Conservation (phyloP, 2,888 invertebrate genomes). For the Cryptus viduatorius region DNA sequence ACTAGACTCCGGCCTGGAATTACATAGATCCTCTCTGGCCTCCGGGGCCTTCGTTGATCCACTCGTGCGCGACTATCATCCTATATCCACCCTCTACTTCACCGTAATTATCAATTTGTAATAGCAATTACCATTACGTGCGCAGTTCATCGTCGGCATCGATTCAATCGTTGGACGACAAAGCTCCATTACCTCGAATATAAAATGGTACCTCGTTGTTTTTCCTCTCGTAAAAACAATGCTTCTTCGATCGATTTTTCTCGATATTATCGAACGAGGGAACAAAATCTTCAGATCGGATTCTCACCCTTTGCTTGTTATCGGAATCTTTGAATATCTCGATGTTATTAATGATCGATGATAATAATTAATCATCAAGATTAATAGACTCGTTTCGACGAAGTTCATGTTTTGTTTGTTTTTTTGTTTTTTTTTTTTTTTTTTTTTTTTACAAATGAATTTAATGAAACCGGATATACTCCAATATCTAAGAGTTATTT, state of each 20-base stretch:
- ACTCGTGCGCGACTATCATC: conserved; percentile 55
- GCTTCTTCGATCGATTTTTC: not conserved
- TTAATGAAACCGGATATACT: conserved; percentile 21
- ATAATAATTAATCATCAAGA: not conserved
- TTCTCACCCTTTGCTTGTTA: not conserved
- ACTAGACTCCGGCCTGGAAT: conserved; percentile 38
- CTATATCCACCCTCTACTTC: conserved; percentile 24
- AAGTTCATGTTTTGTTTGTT: conserved; percentile 2
- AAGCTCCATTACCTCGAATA: conserved; percentile 7
- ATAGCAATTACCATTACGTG: conserved; percentile 62
- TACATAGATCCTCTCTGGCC: conserved; percentile 52
- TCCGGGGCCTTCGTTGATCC: conserved; percentile 28
- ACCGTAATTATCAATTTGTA: conserved; percentile 59
- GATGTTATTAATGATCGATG: not conserved
- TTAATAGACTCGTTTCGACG: not conserved
- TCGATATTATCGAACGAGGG: not conserved
- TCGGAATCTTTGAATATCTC: not conserved
- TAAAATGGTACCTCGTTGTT: not conserved
- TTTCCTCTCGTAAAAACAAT: not conserved
- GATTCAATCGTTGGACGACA: conserved; percentile 33
- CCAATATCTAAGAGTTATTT: conserved; percentile 34
- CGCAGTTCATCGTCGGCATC: conserved; percentile 24
- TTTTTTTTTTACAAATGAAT: conserved; percentile 13
- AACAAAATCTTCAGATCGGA: not conserved
- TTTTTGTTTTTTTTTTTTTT: conserved; percentile 21